Conservation (phyloP, 2,888 invertebrate genomes). For the Cryptus armator region DNA sequence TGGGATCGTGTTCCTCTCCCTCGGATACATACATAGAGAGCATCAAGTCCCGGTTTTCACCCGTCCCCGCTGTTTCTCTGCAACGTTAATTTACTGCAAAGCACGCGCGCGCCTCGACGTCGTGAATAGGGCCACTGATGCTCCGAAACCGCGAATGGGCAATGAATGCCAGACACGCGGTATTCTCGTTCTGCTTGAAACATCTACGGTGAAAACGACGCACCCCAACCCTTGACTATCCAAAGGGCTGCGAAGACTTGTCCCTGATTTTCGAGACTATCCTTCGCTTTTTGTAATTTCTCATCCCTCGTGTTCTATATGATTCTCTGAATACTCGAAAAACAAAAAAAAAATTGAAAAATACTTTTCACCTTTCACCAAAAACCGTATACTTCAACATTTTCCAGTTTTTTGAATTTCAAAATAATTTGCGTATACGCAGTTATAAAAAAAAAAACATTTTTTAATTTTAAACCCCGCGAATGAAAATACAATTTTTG, state of each 20-base stretch:
- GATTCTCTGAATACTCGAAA: neutral
- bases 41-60: conserved; percentile 6
- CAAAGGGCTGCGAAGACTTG: conserved; percentile 2
- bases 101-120: conserved; percentile 63
- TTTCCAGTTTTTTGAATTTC: neutral
- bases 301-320: neutral
- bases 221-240: neutral
- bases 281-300: conserved; percentile 6
- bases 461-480: too few relatives aligned
- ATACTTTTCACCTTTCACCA: neutral
- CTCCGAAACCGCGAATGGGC: conserved; percentile 70
- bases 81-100: conserved; percentile 73
- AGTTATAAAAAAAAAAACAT: too few relatives aligned
- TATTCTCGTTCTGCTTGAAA: conserved; percentile 28
- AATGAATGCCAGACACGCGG: conserved; percentile 69
- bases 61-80: conserved; percentile 51
- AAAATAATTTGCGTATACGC: neutral
- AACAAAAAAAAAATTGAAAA: neutral
- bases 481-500: too few relatives aligned
- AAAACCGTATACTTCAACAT: neutral
- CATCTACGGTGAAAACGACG: conserved; percentile 27
- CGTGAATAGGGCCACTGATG: conserved; percentile 66
- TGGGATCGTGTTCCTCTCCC: conserved; percentile 55
- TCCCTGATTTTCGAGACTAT: conserved; percentile 40
- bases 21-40: conserved; percentile 40